A percentile compares a stretch with the other conserved stretches of the same genome.
phyloP scores from a whole-genome alignment of 2,113 vertebrate genomes.

The Oncorhynchus mykiss region DNA sequence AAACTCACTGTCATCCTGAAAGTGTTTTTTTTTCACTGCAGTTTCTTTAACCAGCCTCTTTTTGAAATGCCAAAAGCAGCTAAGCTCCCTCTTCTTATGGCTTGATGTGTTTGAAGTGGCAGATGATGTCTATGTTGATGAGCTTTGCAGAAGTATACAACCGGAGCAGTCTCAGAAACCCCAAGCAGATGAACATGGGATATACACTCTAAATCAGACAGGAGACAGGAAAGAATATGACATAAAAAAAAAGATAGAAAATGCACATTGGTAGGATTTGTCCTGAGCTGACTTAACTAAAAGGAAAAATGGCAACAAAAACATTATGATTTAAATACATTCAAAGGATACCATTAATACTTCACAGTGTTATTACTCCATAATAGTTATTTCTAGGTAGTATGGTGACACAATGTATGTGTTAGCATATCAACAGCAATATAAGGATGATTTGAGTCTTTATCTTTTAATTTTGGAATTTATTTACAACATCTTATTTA shows the following conservation, averaged over 20 bases:
- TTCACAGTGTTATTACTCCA: not conserved
- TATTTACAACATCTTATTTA: no score
- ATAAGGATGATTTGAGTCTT: not conserved
- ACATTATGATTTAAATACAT: not conserved
- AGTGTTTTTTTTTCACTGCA: constrained; percentile 29
- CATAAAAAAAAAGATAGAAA: not conserved
- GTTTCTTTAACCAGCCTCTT: constrained; percentile 31
- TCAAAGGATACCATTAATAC: not conserved
- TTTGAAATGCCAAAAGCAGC: constrained; percentile 24
- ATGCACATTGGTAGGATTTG: not conserved
- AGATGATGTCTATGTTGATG: constrained; percentile 40
- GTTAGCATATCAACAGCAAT: not conserved
- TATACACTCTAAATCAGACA: constrained; percentile 5
- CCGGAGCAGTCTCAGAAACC: not conserved
- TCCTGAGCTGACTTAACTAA: not conserved
- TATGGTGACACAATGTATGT: not conserved
- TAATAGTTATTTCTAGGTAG: not conserved
- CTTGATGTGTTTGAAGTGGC: constrained; percentile 45
- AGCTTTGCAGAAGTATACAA: constrained; percentile 31
- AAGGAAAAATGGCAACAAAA: not conserved
- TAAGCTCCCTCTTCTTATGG: constrained; percentile 22
- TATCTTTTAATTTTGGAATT: not conserved
- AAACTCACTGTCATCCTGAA: constrained; percentile 24
- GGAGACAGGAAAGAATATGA: not conserved
- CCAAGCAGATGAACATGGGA: not conserved